Evolutionary conservation across 2,797 vertebrate species (phyloP), one percentile per base, ranked within the genome.

Genomic region (Oceanodroma leucorhoa): DNA sequence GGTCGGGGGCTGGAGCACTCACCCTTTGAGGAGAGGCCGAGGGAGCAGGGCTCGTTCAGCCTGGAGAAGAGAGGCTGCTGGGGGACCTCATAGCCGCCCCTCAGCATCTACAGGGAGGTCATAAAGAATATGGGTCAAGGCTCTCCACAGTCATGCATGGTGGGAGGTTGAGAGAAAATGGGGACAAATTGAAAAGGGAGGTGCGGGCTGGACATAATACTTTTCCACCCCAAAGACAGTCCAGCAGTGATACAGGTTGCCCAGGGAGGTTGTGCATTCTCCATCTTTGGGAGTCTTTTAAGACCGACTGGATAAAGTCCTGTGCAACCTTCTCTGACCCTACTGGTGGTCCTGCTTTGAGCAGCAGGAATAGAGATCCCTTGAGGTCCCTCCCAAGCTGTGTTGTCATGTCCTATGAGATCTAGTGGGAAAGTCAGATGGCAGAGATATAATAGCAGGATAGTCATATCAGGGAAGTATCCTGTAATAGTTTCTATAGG

Each of bases 391-490:
- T 73, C 7, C 21, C 12, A 14, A 26, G 22, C 14, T 53, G 16
- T 4, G 1, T 73, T 82, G 26, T 41, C 26, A 13, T 73, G 3
- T 29, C 16, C 24, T 45, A 3, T 0, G 0, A 65, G n/a, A 45
- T 64, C 12, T 38, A 58, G 16, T n/a, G 30, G 27, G 18, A 22
- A 27, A 14, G n/a, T 36, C 21, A 71, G 26, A 22, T 73, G 27
- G 11, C 57, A 70, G 22, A 50, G 30, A 11, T 34, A 2, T 26
- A 45, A 53, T 4, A 67, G 26, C 18, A 46, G 29, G 60, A 13
- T 6, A 43, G 10, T 23, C 24, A 10, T 22, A 5, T 36, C 4
- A 5, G 41, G 45, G 12, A 67, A 65, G 5, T 50, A 40, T 17
- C 41, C 13, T 58, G 21, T 14, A 32, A 3, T 24, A 54, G 12